A percentile compares a stretch with the other conserved stretches of the same genome.
Conservation (phyloP, 2,797 vertebrate genomes). For the Mormyrops boulengeri region DNA sequence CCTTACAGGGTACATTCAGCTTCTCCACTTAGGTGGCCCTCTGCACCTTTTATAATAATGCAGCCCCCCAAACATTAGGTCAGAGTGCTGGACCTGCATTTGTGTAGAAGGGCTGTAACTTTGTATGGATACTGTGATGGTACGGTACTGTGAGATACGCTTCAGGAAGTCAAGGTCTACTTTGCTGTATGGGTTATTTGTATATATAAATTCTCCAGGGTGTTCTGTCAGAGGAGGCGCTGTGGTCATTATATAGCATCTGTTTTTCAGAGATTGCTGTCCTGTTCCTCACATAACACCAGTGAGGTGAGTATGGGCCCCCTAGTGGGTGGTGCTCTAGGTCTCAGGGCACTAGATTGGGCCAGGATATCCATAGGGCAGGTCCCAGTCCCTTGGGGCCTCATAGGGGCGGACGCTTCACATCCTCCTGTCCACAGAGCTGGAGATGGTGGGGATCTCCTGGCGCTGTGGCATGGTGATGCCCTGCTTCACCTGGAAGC, state of each 20-base stretch:
- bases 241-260: too few species aligned
- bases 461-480: conserved; percentile 54
- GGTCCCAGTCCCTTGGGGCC: conserved; percentile 68
- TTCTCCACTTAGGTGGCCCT: too few species aligned
- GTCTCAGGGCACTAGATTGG: conserved; percentile 36
- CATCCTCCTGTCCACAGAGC: conserved; percentile 74
- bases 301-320: neutral
- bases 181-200: neutral
- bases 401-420: conserved; percentile 52
- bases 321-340: conserved; percentile 52
- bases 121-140: too few species aligned
- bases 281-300: neutral
- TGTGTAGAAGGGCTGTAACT: too few species aligned
- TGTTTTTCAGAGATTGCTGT: neutral
- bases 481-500: conserved; percentile 46
- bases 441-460: conserved; percentile 88
- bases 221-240: too few species aligned
- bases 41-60: too few species aligned
- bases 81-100: too few species aligned
- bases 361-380: conserved; percentile 65
- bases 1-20: neutral
- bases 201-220: neutral
- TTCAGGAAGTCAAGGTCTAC: neutral
- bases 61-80: too few species aligned
- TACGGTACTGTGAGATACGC: neutral